These are phyloP conservation scores for Elmis aenea DNA, from an alignment of 2,888 invertebrate species.

Conservation along the genomic window DNA sequence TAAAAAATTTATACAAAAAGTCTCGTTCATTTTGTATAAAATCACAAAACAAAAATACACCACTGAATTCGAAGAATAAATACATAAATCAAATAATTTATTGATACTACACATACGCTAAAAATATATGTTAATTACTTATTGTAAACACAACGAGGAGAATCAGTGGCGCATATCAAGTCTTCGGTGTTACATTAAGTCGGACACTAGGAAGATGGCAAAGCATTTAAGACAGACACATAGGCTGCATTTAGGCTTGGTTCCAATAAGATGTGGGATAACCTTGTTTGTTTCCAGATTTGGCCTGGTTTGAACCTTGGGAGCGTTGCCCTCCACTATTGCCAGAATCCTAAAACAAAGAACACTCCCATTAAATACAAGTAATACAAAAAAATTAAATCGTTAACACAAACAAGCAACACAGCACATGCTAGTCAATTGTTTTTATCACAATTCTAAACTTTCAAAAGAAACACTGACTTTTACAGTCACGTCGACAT, in stretches of 20 bases:
- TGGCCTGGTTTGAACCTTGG: slow-evolving; percentile 52
- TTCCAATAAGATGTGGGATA: slow-evolving; percentile 63
- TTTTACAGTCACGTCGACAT: no score
- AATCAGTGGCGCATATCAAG: slow-evolving; percentile 23
- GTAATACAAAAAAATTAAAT: no score
- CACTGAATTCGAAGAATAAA: slow-evolving; percentile 19
- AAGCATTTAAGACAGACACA: slow-evolving; percentile 8
- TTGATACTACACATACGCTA: slow-evolving; percentile 22
- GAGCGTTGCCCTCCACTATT: slow-evolving; percentile 51
- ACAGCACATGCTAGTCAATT: not conserved
- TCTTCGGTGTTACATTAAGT: no score
- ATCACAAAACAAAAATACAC: slow-evolving; percentile 19
- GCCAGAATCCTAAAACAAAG: slow-evolving; percentile 53
- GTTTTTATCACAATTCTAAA: not conserved
- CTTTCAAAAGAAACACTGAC: no score
- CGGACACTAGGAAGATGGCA: slow-evolving; percentile 4
- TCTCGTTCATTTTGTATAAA: slow-evolving; percentile 24
- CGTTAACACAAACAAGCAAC: no score
- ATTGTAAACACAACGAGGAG: slow-evolving; percentile 23
- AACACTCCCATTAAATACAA: no score
- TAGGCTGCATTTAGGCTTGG: slow-evolving; percentile 50
- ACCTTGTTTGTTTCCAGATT: slow-evolving; percentile 55
- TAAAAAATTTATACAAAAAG: slow-evolving; percentile 23
- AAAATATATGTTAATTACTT: slow-evolving; percentile 25
- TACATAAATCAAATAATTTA: slow-evolving; percentile 28